A percentile compares a stretch with the other conserved stretches of the same genome.
phyloP scores from a whole-genome alignment of 2,113 vertebrate species.

The Cryptotis parvus region DNA sequence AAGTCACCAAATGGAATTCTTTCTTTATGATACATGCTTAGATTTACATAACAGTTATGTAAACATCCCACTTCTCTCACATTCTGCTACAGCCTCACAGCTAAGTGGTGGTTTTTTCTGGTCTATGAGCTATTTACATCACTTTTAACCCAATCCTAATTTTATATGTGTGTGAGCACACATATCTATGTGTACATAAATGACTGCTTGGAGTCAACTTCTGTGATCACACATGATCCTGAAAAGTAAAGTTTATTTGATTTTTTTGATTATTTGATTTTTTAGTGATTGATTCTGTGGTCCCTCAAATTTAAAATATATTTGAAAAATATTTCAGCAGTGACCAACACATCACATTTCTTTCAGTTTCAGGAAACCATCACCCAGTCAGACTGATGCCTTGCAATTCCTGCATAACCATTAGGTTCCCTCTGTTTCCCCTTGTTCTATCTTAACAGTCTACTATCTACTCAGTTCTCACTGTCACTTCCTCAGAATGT shows the following conservation, averaged over 20 bases:
- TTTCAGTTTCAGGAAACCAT: constrained; percentile 29
- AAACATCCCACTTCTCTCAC: not conserved
- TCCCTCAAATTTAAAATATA: not conserved
- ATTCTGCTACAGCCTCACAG: not conserved
- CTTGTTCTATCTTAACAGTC: not conserved
- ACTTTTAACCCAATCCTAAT: not conserved
- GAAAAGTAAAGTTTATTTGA: not conserved
- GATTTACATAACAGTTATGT: not conserved
- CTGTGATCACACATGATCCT: constrained; percentile 44
- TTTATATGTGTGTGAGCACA: not conserved
- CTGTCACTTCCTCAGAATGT: not conserved
- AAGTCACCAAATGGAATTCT: not conserved
- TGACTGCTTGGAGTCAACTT: not conserved
- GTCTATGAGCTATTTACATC: not conserved
- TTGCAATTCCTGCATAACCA: not conserved
- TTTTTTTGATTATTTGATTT: too few relatives aligned
- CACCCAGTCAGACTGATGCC: not conserved
- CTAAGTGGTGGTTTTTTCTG: not conserved
- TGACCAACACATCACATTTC: not conserved
- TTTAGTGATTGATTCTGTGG: constrained; percentile 55
- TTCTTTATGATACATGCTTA: not conserved
- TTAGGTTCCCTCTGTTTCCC: not conserved
- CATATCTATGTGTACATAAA: not conserved
- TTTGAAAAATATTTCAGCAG: not conserved
- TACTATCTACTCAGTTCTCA: not conserved